A percentile compares a stretch with the other conserved stretches of the same genome.
phyloP scores from a whole-genome alignment of 2,888 invertebrate species.

The Deilephila porcellus region DNA sequence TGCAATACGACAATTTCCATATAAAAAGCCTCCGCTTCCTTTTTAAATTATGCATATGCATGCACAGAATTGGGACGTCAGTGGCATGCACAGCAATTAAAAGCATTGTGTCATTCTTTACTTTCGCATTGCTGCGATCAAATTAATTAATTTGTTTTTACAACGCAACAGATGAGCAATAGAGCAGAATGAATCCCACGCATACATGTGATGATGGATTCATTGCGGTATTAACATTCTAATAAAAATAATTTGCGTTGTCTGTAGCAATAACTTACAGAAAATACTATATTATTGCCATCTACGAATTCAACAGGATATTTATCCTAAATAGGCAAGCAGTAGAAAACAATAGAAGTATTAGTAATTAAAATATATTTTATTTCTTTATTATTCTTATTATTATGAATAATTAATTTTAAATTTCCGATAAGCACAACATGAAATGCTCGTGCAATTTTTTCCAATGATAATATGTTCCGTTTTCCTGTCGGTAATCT shows the following conservation, averaged over 20 bases:
- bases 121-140: constrained; percentile 13
- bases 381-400: neutral
- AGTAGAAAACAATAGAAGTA: neutral
- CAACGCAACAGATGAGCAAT: constrained; percentile 1
- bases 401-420: neutral
- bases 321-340: neutral
- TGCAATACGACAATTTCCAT: neutral
- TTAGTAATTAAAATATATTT: neutral
- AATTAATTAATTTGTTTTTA: constrained; percentile 23
- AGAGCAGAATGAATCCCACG: neutral
- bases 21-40: neutral
- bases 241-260: neutral
- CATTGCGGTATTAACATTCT: neutral
- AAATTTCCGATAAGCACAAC: neutral
- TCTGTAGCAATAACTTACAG: no score
- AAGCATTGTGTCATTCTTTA: constrained; percentile 23
- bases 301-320: neutral
- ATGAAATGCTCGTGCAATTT: neutral
- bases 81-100: constrained; percentile 14
- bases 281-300: no score
- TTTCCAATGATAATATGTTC: neutral
- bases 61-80: constrained; percentile 1
- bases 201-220: neutral
- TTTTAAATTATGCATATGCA: constrained; percentile 6
- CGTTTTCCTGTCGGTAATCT: neutral